phyloP scores from a whole-genome alignment of 2,113 vertebrate species.

The Irena cyanogastra region DNA sequence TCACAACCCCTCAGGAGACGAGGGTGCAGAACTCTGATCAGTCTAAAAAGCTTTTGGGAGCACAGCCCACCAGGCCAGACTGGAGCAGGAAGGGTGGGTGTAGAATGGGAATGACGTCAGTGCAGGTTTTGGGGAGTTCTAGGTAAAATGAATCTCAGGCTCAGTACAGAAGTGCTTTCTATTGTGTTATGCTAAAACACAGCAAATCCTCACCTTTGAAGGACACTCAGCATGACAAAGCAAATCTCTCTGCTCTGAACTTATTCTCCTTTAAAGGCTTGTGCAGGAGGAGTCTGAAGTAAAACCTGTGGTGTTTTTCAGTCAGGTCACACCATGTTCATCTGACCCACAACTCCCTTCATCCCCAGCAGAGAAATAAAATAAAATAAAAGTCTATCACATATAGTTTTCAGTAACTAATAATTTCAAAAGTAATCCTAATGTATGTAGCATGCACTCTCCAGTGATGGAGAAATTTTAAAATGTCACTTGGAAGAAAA shows the following conservation, averaged over 20 bases:
- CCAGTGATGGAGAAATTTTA: neutral
- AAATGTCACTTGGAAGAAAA: neutral
- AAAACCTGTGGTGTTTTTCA: neutral
- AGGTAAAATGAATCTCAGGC: neutral
- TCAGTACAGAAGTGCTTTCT: neutral
- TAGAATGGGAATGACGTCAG: fast-evolving
- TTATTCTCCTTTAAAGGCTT: neutral
- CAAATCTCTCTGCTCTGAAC: neutral
- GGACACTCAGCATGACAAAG: neutral
- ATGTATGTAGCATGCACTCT: neutral
- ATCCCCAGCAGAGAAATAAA: neutral
- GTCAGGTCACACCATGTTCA: neutral
- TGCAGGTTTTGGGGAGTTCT: neutral
- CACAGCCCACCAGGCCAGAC: neutral
- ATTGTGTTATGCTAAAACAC: neutral
- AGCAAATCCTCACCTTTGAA: neutral
- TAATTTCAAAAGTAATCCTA: neutral
- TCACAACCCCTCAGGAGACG: neutral
- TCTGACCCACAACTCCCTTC: neutral
- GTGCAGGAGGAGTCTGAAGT: neutral
- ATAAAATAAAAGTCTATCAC: neutral
- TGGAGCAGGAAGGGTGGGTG: neutral
- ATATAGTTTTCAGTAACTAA: neutral
- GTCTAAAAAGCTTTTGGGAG: neutral
- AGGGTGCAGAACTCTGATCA: neutral